A percentile compares a stretch with the other conserved stretches of the same genome.
Evolutionary conservation across 2,888 invertebrate genomes (phyloP).

Genomic region (Hirtodrosophila trivittata): DNA sequence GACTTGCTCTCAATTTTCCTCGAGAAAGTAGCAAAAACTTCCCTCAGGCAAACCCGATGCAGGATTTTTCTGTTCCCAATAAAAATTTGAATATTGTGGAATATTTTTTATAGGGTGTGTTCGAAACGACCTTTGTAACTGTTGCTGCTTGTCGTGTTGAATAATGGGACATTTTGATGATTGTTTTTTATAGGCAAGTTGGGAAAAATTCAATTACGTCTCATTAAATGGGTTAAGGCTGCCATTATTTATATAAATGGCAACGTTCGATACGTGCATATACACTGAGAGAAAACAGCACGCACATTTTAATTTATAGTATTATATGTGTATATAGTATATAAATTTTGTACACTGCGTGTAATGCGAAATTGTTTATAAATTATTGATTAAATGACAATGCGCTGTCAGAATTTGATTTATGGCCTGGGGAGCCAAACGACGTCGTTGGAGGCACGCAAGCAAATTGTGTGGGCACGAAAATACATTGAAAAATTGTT

Average conservation of each 20-base stretch:
- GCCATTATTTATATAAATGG: constrained; percentile 45
- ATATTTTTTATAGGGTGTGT: too few relatives aligned
- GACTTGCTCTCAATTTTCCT: too few relatives aligned
- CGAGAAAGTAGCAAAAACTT: too few relatives aligned
- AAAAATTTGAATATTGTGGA: too few relatives aligned
- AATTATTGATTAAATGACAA: constrained; percentile 82
- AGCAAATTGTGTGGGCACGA: constrained; percentile 57
- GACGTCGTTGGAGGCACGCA: constrained; percentile 61
- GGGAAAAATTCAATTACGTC: constrained; percentile 49
- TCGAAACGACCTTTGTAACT: too few relatives aligned
- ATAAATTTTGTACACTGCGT: constrained; percentile 6
- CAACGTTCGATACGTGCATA: constrained; percentile 16
- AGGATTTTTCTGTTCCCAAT: too few relatives aligned
- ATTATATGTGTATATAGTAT: not conserved
- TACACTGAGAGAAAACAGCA: constrained; percentile 23
- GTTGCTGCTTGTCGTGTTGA: too few relatives aligned
- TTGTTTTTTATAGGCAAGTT: constrained; percentile 25
- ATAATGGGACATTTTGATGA: too few relatives aligned
- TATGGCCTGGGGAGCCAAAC: constrained; percentile 57
- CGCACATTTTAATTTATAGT: constrained; percentile 43
- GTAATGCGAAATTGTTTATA: constrained; percentile 73
- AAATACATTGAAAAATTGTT: constrained; percentile 72
- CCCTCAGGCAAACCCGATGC: too few relatives aligned
- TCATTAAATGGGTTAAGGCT: constrained; percentile 56
- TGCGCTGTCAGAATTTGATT: constrained; percentile 81